Evolutionary conservation across 1,140 invertebrate genomes (phyloP).

Genomic region (Polypedilum vanderplanki): DNA sequence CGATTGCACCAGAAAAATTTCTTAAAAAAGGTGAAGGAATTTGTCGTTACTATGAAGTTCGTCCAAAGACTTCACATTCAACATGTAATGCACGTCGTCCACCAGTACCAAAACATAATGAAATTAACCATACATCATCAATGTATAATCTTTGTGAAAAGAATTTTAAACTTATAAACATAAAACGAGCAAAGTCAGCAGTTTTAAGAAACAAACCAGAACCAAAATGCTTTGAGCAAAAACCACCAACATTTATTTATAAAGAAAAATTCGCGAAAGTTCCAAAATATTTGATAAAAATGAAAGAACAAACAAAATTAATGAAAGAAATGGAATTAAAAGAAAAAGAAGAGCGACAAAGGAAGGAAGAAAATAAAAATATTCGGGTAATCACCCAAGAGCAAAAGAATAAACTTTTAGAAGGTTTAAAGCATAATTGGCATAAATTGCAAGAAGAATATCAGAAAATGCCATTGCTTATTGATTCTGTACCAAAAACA

Average conservation of each 20-base stretch:
- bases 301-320: background rate
- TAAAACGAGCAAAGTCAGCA: constrained; percentile 1
- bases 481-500: constrained; percentile 5
- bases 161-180: background rate
- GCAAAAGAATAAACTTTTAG: background rate
- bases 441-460: background rate
- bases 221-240: constrained; percentile 16
- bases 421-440: constrained; percentile 1
- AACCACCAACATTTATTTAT: background rate
- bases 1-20: background rate
- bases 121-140: background rate
- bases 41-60: background rate
- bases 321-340: background rate
- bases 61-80: background rate
- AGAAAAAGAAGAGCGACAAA: background rate
- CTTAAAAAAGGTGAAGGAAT: constrained; percentile 15
- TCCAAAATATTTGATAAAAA: constrained; percentile 7
- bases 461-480: background rate
- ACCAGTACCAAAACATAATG: constrained; percentile 16
- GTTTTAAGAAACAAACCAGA: background rate
- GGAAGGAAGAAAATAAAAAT: background rate
- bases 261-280: background rate
- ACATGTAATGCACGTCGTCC: background rate
- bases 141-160: background rate
- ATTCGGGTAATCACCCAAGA: background rate